Evolutionary conservation across 2,113 vertebrate species (phyloP), one percentile per base, ranked within the genome.

Genomic region (Hiodon alosoides): DNA sequence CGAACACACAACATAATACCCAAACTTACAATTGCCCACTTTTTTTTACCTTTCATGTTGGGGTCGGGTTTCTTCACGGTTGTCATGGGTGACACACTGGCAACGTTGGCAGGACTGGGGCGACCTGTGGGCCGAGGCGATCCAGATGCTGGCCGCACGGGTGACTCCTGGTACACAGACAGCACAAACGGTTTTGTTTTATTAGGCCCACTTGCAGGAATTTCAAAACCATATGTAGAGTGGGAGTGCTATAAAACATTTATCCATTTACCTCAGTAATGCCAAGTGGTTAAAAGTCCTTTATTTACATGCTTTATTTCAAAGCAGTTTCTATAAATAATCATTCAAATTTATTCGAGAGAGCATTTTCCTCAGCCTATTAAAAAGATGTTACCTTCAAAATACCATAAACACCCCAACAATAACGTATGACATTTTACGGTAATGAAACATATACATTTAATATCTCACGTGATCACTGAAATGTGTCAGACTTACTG

Each of bases 51-150:
- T 92, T 99, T 99, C 93, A 97, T 96, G 89, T 97, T 98, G 65
- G 97, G 94, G 81, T 99, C 97, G 69, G 96, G 96, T 86, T 99
- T 99, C 88, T 98, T 98, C 76, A 97, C 97, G 2, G 95, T 87
- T 3, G 96, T 85, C 90, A 98, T 96, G 10, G 97, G 96, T n/a
- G 96, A 98, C 80, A 94, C 87, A 54, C 93, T 94, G 65, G 94
- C 91, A 69, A 93, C 92, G 0, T 85, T 93, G 59, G 95, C 72
- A 9, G 93, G 93, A 69, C 94, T 94, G 50, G 93, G 82, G 60
- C 96, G 94, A 82, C 93, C 93, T 11, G 95, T 89, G 11, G 97
- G 94, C 81, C 96, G 91, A 51, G 97, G 97, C 73, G 97, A 98
- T 74, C 90, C 94, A 52, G 96, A 94, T 31, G 94, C 86, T 62